Evolutionary conservation across 2,113 vertebrate species (phyloP).

Genomic region (Crotalus horridus): DNA sequence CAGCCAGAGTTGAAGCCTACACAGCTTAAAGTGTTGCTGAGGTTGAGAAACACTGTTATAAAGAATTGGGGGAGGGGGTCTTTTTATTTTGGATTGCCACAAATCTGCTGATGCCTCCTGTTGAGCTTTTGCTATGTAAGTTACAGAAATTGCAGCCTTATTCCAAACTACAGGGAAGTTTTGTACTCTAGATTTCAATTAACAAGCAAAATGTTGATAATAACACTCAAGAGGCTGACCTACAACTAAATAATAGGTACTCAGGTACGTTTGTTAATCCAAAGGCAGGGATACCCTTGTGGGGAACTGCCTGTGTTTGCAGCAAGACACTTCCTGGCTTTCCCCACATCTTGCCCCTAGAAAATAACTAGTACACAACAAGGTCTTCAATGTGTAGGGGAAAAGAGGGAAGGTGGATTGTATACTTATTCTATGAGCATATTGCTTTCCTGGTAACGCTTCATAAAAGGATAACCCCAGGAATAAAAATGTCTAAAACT

Average conservation of each 20-base stretch:
- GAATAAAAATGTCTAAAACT: neutral
- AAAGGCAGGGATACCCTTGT: neutral
- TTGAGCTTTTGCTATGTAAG: neutral
- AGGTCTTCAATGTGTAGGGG: neutral
- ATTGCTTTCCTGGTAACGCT: neutral
- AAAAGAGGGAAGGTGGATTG: neutral
- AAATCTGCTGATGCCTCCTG: neutral
- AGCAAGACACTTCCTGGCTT: neutral
- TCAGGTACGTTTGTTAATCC: neutral
- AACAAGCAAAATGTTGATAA: neutral
- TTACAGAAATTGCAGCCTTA: neutral
- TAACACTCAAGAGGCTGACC: neutral
- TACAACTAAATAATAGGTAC: neutral
- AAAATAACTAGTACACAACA: neutral
- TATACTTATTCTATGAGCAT: neutral
- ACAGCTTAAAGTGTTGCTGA: neutral
- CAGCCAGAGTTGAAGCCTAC: neutral
- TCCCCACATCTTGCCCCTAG: neutral
- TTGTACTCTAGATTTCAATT: neutral
- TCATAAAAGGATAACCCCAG: neutral
- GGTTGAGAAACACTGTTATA: neutral
- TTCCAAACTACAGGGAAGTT: neutral
- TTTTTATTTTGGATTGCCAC: neutral
- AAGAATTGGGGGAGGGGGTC: neutral
- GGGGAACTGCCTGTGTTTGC: neutral